Percentiles rank a stretch among this genome's conserved stretches.
These are phyloP conservation scores for Heliconius hermathena DNA, from an alignment of 1,140 invertebrate species.

Conservation along the genomic window DNA sequence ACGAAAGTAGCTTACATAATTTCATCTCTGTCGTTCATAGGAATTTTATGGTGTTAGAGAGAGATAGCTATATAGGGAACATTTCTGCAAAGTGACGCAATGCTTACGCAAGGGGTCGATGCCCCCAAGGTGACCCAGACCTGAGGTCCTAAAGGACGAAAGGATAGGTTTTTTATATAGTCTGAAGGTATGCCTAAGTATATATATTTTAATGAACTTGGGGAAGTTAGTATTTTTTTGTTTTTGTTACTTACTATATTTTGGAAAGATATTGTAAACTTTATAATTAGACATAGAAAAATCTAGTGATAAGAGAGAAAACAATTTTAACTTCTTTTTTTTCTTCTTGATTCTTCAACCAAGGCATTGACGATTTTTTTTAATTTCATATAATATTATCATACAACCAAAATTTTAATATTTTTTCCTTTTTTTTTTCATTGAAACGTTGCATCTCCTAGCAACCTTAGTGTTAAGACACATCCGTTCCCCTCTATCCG, in stretches of 20 bases:
- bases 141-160: slow-evolving; percentile 46
- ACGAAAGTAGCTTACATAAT: slow-evolving; percentile 42
- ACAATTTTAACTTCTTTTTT: too few species aligned
- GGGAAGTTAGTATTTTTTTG: background rate
- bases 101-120: slow-evolving; percentile 69
- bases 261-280: background rate
- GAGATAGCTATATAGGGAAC: slow-evolving; percentile 46
- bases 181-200: background rate
- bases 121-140: slow-evolving; percentile 57
- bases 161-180: slow-evolving; percentile 15
- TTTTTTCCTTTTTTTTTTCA: too few species aligned
- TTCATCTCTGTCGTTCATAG: slow-evolving; percentile 40
- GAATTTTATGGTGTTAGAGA: slow-evolving; percentile 20
- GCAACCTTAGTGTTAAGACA: too few species aligned
- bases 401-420: too few species aligned
- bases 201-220: background rate
- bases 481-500: too few species aligned
- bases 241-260: background rate
- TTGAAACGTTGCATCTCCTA: too few species aligned
- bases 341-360: too few species aligned
- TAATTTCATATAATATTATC: too few species aligned
- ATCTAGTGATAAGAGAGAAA: too few species aligned
- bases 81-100: slow-evolving; percentile 72
- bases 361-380: too few species aligned
- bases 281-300: too few species aligned